Conservation (phyloP, 2,888 invertebrate genomes). For the Syrphus vitripennis region DNA sequence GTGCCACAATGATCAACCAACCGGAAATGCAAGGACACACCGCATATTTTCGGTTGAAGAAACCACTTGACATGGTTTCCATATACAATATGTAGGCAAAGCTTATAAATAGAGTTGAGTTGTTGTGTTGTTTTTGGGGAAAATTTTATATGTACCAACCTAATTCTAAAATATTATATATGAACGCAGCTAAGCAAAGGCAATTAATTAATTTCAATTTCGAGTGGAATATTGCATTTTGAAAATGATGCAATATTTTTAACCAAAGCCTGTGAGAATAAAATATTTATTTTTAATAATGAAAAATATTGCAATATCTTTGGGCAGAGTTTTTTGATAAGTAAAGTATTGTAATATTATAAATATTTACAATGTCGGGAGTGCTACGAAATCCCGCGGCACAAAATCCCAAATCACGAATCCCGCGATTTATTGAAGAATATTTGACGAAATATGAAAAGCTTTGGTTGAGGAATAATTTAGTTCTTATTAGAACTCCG, state of each 20-base stretch:
- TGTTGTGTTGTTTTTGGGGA: neutral
- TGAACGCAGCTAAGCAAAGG: neutral
- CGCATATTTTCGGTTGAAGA: conserved; percentile 8
- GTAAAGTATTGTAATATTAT: too few relatives aligned
- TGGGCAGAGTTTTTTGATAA: neutral
- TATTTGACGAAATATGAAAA: too few relatives aligned
- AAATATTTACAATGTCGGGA: too few relatives aligned
- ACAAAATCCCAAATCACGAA: too few relatives aligned
- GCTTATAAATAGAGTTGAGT: neutral
- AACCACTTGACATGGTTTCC: conserved; percentile 37
- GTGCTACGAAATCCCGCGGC: too few relatives aligned
- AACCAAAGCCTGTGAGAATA: neutral
- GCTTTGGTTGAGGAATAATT: too few relatives aligned
- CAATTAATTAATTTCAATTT: conserved; percentile 28
- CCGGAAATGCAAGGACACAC: conserved; percentile 26
- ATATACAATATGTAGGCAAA: neutral
- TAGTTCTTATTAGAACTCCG: too few relatives aligned
- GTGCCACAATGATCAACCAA: conserved; percentile 28
- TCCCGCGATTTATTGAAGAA: too few relatives aligned
- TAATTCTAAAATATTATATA: neutral
- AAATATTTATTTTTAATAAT: conserved; percentile 9
- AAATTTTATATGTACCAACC: too few relatives aligned
- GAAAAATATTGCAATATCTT: neutral
- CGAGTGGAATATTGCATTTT: neutral
- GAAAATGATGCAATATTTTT: neutral